A percentile compares a stretch with the other conserved stretches of the same genome.
These are phyloP conservation scores for Drosophila lini DNA, from an alignment of 1,140 invertebrate species.

Conservation along the genomic window DNA sequence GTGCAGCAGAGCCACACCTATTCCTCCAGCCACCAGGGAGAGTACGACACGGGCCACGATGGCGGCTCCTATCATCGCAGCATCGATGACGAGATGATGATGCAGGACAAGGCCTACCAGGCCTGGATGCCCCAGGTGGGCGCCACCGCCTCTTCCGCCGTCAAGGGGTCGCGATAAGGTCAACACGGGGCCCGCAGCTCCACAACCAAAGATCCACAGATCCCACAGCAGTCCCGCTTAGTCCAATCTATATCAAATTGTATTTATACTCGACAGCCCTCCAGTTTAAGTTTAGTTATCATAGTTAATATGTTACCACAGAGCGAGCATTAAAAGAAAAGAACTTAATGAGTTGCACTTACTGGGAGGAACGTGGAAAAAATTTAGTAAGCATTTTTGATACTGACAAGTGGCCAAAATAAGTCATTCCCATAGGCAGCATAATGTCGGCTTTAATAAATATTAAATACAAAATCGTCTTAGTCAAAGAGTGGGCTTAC, in stretches of 20 bases:
- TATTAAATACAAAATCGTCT: background rate
- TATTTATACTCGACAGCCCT: slow-evolving; percentile 71
- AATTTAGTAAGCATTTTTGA: too few species aligned
- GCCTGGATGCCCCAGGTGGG: slow-evolving; percentile 84
- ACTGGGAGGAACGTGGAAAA: background rate
- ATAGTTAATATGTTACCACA: slow-evolving; percentile 67
- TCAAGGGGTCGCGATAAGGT: slow-evolving; percentile 58
- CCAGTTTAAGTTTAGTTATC: slow-evolving; percentile 65
- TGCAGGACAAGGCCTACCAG: slow-evolving; percentile 86
- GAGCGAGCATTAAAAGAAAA: slow-evolving; percentile 47
- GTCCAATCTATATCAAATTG: slow-evolving; percentile 68
- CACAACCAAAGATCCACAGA: slow-evolving; percentile 66
- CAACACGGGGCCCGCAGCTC: slow-evolving; percentile 6
- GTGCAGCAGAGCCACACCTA: slow-evolving; percentile 91
- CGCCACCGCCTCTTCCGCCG: slow-evolving; percentile 13
- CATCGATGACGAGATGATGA: slow-evolving; percentile 86
- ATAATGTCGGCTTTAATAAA: background rate
- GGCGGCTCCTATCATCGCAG: slow-evolving; percentile 87
- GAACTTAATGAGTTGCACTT: background rate
- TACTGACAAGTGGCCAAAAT: background rate
- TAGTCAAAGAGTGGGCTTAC: background rate
- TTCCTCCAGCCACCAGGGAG: slow-evolving; percentile 89
- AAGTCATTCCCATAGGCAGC: background rate
- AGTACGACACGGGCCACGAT: slow-evolving; percentile 87
- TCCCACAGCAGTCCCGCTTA: slow-evolving; percentile 36